These are phyloP conservation scores for Agrilus mali DNA, from an alignment of 2,888 invertebrate species.

Conservation along the genomic window DNA sequence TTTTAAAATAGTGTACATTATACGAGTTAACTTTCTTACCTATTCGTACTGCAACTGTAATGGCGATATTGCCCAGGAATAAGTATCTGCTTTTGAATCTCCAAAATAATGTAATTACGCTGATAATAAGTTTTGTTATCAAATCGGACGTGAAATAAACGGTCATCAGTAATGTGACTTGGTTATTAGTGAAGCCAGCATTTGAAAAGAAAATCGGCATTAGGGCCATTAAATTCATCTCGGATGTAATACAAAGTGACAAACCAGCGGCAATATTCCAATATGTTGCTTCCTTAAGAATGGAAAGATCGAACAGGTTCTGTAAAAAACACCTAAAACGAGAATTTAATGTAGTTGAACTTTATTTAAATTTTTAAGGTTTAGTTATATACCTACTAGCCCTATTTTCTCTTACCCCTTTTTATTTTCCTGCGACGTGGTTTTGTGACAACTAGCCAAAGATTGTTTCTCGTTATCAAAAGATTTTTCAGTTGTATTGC, in stretches of 20 bases:
- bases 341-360: background rate
- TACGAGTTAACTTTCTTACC: slow-evolving; percentile 36
- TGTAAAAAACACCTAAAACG: slow-evolving; percentile 37
- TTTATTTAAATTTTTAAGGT: too few species aligned
- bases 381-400: too few species aligned
- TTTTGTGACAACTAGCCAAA: too few species aligned
- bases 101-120: slow-evolving; percentile 47
- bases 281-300: slow-evolving; percentile 49
- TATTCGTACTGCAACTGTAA: slow-evolving; percentile 53
- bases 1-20: too few species aligned
- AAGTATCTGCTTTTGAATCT: slow-evolving; percentile 49
- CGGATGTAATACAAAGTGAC: slow-evolving; percentile 54
- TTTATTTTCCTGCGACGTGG: too few species aligned
- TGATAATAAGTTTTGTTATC: slow-evolving; percentile 49
- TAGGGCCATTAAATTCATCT: slow-evolving; percentile 56
- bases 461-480: too few species aligned
- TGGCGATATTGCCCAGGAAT: slow-evolving; percentile 51
- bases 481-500: too few species aligned
- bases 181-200: slow-evolving; percentile 41
- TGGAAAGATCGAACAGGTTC: slow-evolving; percentile 46
- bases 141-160: slow-evolving; percentile 58
- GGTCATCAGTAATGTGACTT: slow-evolving; percentile 56
- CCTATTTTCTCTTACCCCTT: too few species aligned
- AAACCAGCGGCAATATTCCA: slow-evolving; percentile 59
- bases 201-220: slow-evolving; percentile 52